Conservation (phyloP, 2,113 vertebrate genomes). For the Phalacrocorax brasilianus region DNA sequence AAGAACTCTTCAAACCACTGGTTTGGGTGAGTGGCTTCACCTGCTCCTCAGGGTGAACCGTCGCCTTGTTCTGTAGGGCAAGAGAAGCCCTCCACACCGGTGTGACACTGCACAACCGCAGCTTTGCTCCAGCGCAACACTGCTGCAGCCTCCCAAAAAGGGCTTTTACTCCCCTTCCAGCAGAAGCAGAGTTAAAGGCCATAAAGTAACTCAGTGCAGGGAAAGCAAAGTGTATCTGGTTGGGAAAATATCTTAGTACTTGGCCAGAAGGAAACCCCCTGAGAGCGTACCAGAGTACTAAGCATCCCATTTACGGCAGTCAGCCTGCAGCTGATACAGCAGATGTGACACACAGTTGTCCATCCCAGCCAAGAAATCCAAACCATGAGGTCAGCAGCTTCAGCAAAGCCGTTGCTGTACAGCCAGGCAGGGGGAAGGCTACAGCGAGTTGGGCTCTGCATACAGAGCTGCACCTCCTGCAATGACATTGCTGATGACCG, state of each 20-base stretch:
- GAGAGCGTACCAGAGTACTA: neutral
- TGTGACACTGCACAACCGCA: rapidly evolving
- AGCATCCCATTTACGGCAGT: neutral
- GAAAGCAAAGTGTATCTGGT: neutral
- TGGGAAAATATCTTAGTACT: neutral
- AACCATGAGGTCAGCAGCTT: neutral
- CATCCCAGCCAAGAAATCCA: neutral
- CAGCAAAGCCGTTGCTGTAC: rapidly evolving
- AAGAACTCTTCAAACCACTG: neutral
- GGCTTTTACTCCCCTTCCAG: neutral
- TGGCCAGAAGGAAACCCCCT: rapidly evolving
- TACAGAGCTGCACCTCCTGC: neutral
- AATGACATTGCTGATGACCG: rapidly evolving
- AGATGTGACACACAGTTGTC: too few species aligned
- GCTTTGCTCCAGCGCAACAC: rapidly evolving
- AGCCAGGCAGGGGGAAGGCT: neutral
- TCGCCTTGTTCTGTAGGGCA: neutral
- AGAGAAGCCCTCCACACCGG: rapidly evolving
- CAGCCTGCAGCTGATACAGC: neutral
- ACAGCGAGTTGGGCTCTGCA: neutral
- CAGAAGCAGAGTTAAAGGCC: neutral
- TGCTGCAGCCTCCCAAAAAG: neutral
- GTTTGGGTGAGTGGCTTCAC: neutral
- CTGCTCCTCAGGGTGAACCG: rapidly evolving
- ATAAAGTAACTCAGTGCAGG: rapidly evolving